Conservation (phyloP, 2,797 vertebrate genomes). For the Mormyrops attenuatus region DNA sequence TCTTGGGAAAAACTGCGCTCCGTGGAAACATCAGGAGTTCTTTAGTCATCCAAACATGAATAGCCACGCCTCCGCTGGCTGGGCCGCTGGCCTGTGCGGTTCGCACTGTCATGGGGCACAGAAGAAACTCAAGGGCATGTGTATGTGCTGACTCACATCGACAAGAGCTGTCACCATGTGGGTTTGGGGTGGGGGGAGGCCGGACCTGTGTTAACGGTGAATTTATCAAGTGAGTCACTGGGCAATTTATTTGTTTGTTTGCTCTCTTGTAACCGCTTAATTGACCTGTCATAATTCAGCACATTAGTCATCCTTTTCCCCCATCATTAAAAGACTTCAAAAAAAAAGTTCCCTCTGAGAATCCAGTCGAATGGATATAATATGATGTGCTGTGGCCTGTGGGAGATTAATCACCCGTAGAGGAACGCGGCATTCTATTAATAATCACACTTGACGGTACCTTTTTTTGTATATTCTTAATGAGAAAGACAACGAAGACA, state of each 20-base stretch:
- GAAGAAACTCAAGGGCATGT: not conserved
- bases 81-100: not conserved
- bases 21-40: slow-evolving; percentile 11
- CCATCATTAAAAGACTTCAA: not conserved
- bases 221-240: slow-evolving; percentile 12
- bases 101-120: not conserved
- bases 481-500: slow-evolving; percentile 5
- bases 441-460: not conserved
- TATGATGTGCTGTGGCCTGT: not conserved
- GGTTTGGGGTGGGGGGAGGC: not conserved
- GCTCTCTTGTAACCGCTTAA: not conserved
- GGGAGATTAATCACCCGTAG: not conserved
- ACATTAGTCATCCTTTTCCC: not conserved
- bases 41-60: not conserved
- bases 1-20: slow-evolving; percentile 24
- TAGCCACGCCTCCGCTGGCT: not conserved
- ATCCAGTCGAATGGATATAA: not conserved
- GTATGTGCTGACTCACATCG: not conserved
- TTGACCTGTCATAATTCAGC: not conserved
- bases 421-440: not conserved
- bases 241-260: slow-evolving; percentile 24
- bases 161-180: not conserved
- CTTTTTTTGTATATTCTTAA: not conserved
- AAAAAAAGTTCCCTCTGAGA: not conserved
- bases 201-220: not conserved